These are phyloP conservation scores for Microtus montanus DNA, from an alignment of 2,113 vertebrate species.

Conservation along the genomic window DNA sequence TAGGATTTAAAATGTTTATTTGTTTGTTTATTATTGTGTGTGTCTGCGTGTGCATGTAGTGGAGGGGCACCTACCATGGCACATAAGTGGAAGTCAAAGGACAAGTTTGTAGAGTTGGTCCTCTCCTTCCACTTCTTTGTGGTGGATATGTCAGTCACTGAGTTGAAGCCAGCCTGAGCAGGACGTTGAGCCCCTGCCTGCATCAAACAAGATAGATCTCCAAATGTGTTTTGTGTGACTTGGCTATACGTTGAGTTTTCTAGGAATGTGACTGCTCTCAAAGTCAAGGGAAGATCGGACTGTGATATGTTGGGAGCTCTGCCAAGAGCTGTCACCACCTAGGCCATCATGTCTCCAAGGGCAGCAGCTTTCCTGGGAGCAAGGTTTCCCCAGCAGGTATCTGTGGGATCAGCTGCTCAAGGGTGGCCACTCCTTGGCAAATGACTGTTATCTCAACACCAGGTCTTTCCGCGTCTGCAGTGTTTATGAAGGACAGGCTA, in stretches of 20 bases:
- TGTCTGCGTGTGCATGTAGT: too few species aligned
- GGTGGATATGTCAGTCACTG: not conserved
- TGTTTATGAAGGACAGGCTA: fast-evolving
- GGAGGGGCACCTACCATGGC: not conserved
- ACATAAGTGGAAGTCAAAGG: not conserved
- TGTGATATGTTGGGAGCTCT: not conserved
- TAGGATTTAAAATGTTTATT: not conserved
- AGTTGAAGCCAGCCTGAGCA: not conserved
- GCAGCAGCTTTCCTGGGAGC: not conserved
- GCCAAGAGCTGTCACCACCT: constrained; percentile 37
- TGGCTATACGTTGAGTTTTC: not conserved
- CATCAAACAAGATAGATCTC: not conserved
- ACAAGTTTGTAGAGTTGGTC: not conserved
- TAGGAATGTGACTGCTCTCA: not conserved
- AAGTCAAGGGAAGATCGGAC: not conserved
- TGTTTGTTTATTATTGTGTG: not conserved
- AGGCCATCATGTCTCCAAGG: fast-evolving
- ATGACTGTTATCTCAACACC: not conserved
- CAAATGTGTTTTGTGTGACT: not conserved
- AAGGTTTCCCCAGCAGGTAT: not conserved
- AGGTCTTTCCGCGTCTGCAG: not conserved
- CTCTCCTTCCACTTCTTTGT: not conserved
- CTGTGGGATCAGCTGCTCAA: not conserved
- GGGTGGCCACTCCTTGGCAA: not conserved
- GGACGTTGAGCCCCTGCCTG: not conserved